Base-by-base conservation (phyloP, 35 echinoderm and acorn worm species). In the Stichopus chloronotus region DNA sequence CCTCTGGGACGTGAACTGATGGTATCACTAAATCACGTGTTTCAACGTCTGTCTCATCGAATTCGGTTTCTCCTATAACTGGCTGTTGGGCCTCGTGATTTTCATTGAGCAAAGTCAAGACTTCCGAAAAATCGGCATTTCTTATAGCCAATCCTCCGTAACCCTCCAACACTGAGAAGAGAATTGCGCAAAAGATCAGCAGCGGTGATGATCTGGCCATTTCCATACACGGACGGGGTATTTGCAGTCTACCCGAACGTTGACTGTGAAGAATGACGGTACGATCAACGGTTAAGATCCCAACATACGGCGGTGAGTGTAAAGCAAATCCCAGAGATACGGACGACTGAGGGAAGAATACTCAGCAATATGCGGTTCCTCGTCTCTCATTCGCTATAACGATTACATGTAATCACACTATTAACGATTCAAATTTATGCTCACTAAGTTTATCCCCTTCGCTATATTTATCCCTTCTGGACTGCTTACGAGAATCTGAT, bases 41-140 rank as follows among this genome's bases (percentile, higher is more conserved):
- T 54, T 89, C 87, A 21, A 89, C 60, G 14, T 89, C 61, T 58
- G 87, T 71, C 52, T 89, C 87, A 71, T 89, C 87, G 60, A 89
- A 85, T 58, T 58, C 52, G 19, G 43, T 61, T 25, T 72, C 87
- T 5, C 25, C 59, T 19, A 61, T 25, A 60, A 71, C 87, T 10
- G 43, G 14, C 5, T 54, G 59, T 72, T 71, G 57, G 59, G 23
- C 60, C 22, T 74, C n/a, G 71, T 63, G 87, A 89, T 71, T 8
- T 25, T 89, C 60, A 19, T 57, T 83, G 9, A 25, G 17, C 20
- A 89, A 72, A 30, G 25, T 71, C 16, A 63, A 6, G 7, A 25
- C 23, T 6, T 20, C 21, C 11, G 57, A 23, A 24, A 63, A 59
- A 30, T 63, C 60, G 7, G 20, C 23, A n/a, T 19, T 71, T 5